Evolutionary conservation across 2,113 vertebrate genomes (phyloP).

Genomic region (Hypocryptadius cinnamomeus): DNA sequence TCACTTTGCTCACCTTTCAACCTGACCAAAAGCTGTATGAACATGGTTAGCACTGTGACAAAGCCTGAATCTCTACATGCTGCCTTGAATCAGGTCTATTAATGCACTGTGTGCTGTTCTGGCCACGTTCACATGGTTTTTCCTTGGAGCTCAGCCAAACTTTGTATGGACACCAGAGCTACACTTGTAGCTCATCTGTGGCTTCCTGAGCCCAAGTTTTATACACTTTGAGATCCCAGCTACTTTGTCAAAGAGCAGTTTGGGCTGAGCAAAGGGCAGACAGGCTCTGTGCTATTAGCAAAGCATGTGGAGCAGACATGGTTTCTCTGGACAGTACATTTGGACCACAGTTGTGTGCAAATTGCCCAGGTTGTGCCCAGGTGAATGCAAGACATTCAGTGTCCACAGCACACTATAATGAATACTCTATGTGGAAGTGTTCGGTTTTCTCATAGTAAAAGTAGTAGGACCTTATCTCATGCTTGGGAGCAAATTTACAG

Average conservation of each 20-base stretch:
- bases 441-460: neutral
- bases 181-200: neutral
- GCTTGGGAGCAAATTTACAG: neutral
- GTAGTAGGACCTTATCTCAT: neutral
- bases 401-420: neutral
- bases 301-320: neutral
- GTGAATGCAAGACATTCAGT: neutral
- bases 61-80: neutral
- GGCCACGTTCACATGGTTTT: neutral
- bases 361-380: neutral
- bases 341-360: neutral
- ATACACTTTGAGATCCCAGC: neutral
- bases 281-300: neutral
- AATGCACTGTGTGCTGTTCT: neutral
- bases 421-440: neutral
- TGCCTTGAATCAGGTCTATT: neutral
- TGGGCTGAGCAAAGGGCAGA: neutral
- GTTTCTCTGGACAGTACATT: neutral
- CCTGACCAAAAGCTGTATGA: neutral
- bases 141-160: neutral
- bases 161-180: neutral
- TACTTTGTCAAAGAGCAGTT: neutral
- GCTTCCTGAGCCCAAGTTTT: neutral
- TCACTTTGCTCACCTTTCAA: neutral
- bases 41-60: constrained; percentile 32